Evolutionary conservation across 2,888 invertebrate genomes (phyloP).

Genomic region (Colostygia pectinataria): DNA sequence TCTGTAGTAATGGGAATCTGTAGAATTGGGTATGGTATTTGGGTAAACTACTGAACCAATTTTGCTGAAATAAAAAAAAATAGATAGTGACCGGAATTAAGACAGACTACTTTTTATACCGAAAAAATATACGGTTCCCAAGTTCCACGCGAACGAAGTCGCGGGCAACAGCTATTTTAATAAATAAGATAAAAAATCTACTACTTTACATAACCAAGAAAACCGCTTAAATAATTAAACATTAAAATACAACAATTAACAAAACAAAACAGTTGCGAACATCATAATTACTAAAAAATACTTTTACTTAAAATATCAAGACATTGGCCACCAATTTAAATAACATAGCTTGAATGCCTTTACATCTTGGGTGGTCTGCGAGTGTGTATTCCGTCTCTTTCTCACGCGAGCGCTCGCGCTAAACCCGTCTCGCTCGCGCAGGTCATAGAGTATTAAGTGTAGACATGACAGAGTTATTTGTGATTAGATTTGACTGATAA

Average conservation of each 20-base stretch:
- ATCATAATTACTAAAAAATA: conserved; percentile 37
- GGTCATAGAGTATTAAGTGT: conserved; percentile 61
- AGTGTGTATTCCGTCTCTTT: conserved; percentile 43
- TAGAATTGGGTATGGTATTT: too few species aligned
- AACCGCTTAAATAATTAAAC: conserved; percentile 12
- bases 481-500: conserved; percentile 31
- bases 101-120: too few species aligned
- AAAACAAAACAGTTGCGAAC: conserved; percentile 14
- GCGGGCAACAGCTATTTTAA: too few species aligned
- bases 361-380: conserved; percentile 74
- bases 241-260: conserved; percentile 28
- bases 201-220: not conserved
- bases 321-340: conserved; percentile 51
- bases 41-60: too few species aligned
- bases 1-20: too few species aligned
- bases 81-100: too few species aligned
- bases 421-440: conserved; percentile 33
- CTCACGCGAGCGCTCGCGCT: conserved; percentile 29
- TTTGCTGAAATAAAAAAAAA: too few species aligned
- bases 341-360: conserved; percentile 64
- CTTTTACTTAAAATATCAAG: conserved; percentile 59
- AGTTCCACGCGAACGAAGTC: too few species aligned
- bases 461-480: conserved; percentile 24
- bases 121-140: too few species aligned
- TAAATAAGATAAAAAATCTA: too few species aligned